Percentiles rank a stretch among this genome's conserved stretches.
Conservation (phyloP, 2,888 invertebrate species). For the Agonopterix alstromeriana region DNA sequence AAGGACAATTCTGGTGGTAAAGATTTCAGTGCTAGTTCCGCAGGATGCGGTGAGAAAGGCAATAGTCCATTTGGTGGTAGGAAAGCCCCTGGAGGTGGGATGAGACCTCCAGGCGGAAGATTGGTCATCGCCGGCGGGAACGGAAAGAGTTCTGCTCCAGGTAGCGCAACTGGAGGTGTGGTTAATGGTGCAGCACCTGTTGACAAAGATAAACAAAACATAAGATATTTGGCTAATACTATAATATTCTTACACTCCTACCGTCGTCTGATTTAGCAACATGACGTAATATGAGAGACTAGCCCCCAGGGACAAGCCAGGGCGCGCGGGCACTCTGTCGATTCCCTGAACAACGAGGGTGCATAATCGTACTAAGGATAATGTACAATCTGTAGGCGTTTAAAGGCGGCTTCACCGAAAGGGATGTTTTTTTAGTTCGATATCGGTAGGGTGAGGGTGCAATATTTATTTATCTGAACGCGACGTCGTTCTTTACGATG, state of each 20-base stretch:
- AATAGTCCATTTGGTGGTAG: conserved; percentile 73
- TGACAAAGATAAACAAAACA: conserved; percentile 34
- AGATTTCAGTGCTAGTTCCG: conserved; percentile 65
- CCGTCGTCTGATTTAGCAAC: conserved; percentile 49
- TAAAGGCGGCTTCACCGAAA: conserved; percentile 74
- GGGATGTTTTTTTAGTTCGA: conserved; percentile 75
- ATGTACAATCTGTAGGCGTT: conserved; percentile 78
- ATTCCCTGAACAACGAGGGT: conserved; percentile 75
- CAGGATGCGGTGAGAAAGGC: conserved; percentile 73
- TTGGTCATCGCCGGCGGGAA: conserved; percentile 62
- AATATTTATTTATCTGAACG: conserved; percentile 73
- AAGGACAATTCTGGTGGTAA: conserved; percentile 68
- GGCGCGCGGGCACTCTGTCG: conserved; percentile 64
- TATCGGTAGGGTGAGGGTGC: conserved; percentile 74
- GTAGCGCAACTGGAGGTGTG: conserved; percentile 51
- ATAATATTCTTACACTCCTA: conserved; percentile 27
- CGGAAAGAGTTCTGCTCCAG: conserved; percentile 62
- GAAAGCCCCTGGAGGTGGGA: conserved; percentile 76
- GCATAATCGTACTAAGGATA: conserved; percentile 77
- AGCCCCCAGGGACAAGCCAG: conserved; percentile 55
- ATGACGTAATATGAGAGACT: conserved; percentile 73
- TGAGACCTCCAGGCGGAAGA: conserved; percentile 63
- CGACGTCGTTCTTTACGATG: conserved; percentile 62
- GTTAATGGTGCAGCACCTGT: conserved; percentile 62
- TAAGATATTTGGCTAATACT: conserved; percentile 8